These are phyloP conservation scores for Seriola quinqueradiata DNA, from an alignment of 2,113 vertebrate species.

Conservation along the genomic window DNA sequence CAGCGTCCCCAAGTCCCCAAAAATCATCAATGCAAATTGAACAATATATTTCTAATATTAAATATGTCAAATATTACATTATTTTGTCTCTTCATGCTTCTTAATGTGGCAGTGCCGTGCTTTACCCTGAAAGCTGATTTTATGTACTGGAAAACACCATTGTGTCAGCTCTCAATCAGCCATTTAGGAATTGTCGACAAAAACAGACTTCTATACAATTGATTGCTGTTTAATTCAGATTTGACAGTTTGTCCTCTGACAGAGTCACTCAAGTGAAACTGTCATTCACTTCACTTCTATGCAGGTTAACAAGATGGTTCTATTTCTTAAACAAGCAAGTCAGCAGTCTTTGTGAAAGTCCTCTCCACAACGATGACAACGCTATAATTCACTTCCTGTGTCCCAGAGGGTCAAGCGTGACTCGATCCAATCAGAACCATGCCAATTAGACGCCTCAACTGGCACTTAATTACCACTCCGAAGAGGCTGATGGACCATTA, in stretches of 20 bases:
- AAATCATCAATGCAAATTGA: neutral
- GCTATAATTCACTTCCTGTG: conserved; percentile 79
- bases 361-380: conserved; percentile 67
- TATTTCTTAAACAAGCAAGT: conserved; percentile 70
- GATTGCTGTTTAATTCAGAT: conserved; percentile 36
- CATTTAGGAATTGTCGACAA: neutral
- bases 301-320: conserved; percentile 71
- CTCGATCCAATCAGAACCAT: conserved; percentile 79
- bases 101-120: neutral
- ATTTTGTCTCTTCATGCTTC: neutral
- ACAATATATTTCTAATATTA: neutral
- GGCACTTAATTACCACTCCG: conserved; percentile 81
- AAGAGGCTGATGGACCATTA: conserved; percentile 81
- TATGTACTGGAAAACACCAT: neutral
- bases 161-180: conserved; percentile 1
- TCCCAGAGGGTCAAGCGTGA: conserved; percentile 77
- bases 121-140: neutral
- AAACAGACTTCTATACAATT: neutral
- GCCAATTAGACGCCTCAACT: conserved; percentile 83
- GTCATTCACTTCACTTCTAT: conserved; percentile 52
- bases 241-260: conserved; percentile 54
- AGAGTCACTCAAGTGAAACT: conserved; percentile 48
- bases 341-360: conserved; percentile 73
- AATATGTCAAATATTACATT: neutral
- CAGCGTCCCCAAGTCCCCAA: neutral